Percentiles rank a stretch among this genome's conserved stretches.
Conservation (phyloP, 2,113 vertebrate species). For the Cochlearius cochlearius region DNA sequence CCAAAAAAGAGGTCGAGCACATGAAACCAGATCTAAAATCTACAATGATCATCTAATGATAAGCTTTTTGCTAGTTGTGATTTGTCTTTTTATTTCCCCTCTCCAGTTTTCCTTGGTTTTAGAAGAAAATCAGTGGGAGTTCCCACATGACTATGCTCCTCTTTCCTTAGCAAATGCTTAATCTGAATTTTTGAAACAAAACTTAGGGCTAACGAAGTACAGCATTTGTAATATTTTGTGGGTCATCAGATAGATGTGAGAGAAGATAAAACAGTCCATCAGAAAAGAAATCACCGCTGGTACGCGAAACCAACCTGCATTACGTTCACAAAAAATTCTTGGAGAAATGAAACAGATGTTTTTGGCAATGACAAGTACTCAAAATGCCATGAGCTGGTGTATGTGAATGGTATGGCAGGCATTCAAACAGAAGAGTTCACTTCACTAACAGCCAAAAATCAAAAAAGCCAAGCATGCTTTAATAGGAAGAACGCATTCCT, state of each 20-base stretch:
- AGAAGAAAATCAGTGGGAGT: not conserved
- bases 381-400: conserved; percentile 43
- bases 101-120: not conserved
- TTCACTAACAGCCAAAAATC: conserved; percentile 49
- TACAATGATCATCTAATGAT: not conserved
- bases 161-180: not conserved
- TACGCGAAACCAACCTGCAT: not conserved
- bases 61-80: not conserved
- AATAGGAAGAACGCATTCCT: conserved; percentile 4
- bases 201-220: not conserved
- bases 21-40: not conserved
- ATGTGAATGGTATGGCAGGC: conserved; percentile 32
- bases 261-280: conserved; percentile 28
- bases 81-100: not conserved
- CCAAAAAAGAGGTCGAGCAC: not conserved
- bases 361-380: conserved; percentile 9
- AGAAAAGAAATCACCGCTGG: conserved; percentile 57
- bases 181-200: not conserved
- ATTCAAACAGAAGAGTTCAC: conserved; percentile 58
- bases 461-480: conserved; percentile 59
- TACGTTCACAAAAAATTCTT: not conserved
- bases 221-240: not conserved
- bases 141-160: not conserved
- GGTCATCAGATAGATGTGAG: not conserved
- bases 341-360: conserved; percentile 33